Percentiles rank a stretch among this genome's conserved stretches.
Conservation (phyloP, 92 coral and sea anemone genomes). For the Actinostola sp. region DNA sequence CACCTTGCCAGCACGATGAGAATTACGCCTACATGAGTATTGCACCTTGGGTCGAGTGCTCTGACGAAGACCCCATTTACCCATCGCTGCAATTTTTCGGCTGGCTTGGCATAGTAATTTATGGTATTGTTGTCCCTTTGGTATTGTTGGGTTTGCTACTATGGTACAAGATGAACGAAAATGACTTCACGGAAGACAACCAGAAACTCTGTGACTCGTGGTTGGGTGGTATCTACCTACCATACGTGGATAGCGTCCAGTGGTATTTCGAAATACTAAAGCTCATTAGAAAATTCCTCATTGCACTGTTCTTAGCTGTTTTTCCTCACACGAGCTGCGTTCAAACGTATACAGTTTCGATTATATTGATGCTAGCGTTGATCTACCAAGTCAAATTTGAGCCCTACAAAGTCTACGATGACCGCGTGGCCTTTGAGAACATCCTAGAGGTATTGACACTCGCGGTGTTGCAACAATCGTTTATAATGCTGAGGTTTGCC, state of each 20-base stretch:
- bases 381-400: conserved; percentile 46
- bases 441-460: conserved; percentile 42
- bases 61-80: conserved; percentile 22
- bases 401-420: conserved; percentile 37
- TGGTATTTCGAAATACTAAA: conserved; percentile 59
- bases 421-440: conserved; percentile 41
- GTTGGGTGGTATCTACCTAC: conserved; percentile 55
- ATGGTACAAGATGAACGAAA: conserved; percentile 17
- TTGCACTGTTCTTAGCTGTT: conserved; percentile 65
- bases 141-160: conserved; percentile 55
- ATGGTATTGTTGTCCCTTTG: conserved; percentile 54
- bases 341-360: conserved; percentile 61
- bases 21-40: conserved; percentile 26
- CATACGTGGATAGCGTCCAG: conserved; percentile 41
- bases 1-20: conserved; percentile 38
- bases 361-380: conserved; percentile 37
- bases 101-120: conserved; percentile 43
- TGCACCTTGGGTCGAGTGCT: conserved; percentile 63
- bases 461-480: conserved; percentile 53
- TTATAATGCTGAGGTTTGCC: conserved; percentile 51
- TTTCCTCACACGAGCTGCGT: conserved; percentile 50
- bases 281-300: conserved; percentile 58
- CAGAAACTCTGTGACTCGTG: conserved; percentile 40
- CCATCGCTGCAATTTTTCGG: conserved; percentile 42
- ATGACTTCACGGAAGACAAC: conserved; percentile 18